These are phyloP conservation scores for Drosophila pallidifrons DNA, from an alignment of 1,140 invertebrate genomes.

Conservation along the genomic window DNA sequence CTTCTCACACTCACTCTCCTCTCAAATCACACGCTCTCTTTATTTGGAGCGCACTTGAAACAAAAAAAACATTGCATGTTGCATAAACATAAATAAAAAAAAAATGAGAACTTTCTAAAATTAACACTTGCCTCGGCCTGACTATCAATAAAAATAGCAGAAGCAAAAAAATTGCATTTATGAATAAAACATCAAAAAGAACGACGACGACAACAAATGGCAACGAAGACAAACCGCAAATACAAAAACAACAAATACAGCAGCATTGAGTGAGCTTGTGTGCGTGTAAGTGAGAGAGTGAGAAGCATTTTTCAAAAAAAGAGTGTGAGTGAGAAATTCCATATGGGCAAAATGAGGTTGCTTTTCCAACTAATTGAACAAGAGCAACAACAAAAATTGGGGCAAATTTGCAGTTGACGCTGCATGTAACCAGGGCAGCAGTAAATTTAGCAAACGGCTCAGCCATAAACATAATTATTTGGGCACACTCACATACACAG, in stretches of 20 bases:
- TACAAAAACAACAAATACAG: background rate
- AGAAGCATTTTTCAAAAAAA: slow-evolving; percentile 38
- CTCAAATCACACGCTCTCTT: slow-evolving; percentile 50
- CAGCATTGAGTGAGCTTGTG: slow-evolving; percentile 51
- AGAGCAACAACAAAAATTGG: slow-evolving; percentile 64
- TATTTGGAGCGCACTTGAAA: slow-evolving; percentile 35
- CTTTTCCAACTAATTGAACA: slow-evolving; percentile 73
- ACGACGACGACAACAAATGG: slow-evolving; percentile 18
- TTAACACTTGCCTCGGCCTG: slow-evolving; percentile 64
- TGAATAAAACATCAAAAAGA: slow-evolving; percentile 64
- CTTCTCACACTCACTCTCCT: slow-evolving; percentile 53
- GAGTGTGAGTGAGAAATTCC: slow-evolving; percentile 68
- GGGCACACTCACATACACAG: slow-evolving; percentile 37
- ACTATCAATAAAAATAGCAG: slow-evolving; percentile 62
- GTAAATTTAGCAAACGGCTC: slow-evolving; percentile 73
- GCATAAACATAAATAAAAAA: slow-evolving; percentile 65
- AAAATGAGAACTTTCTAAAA: slow-evolving; percentile 73
- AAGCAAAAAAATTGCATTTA: slow-evolving; percentile 72
- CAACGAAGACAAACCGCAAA: slow-evolving; percentile 4
- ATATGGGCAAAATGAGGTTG: slow-evolving; percentile 45
- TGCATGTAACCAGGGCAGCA: slow-evolving; percentile 70
- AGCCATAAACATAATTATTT: slow-evolving; percentile 72
- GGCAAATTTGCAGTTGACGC: slow-evolving; percentile 75
- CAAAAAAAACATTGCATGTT: slow-evolving; percentile 61
- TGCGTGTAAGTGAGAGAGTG: slow-evolving; percentile 27